These are phyloP conservation scores for Bombus turneri DNA, from an alignment of 1,140 invertebrate species.

Conservation along the genomic window DNA sequence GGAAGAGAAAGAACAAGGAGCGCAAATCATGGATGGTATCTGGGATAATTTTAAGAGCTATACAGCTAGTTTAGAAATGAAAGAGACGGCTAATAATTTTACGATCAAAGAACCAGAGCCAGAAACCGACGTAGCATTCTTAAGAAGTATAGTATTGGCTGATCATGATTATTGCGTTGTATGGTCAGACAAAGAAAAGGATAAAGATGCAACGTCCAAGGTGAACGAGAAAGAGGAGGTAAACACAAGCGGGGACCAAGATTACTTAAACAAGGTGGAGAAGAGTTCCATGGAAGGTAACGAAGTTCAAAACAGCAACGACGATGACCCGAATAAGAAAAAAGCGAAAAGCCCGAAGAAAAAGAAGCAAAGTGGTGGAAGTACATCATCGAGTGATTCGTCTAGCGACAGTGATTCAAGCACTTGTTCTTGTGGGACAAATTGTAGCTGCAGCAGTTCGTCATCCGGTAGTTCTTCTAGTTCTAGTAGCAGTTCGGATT, in stretches of 20 bases:
- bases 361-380: conserved; percentile 75
- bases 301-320: conserved; percentile 8
- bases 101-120: conserved; percentile 52
- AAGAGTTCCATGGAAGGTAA: conserved; percentile 45
- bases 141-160: conserved; percentile 77
- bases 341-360: conserved; percentile 80
- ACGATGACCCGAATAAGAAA: conserved; percentile 67
- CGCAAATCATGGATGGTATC: conserved; percentile 86
- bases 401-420: conserved; percentile 89
- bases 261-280: conserved; percentile 21
- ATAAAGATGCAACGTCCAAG: conserved; percentile 47
- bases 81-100: conserved; percentile 55
- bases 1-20: conserved; percentile 81
- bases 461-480: conserved; percentile 84
- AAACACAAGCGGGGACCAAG: conserved; percentile 14
- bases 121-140: conserved; percentile 66
- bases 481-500: conserved; percentile 88
- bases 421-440: conserved; percentile 90
- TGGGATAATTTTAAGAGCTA: conserved; percentile 92
- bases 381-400: conserved; percentile 86
- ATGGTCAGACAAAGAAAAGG: conserved; percentile 73
- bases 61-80: conserved; percentile 83
- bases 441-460: conserved; percentile 90
- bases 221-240: conserved; percentile 21
- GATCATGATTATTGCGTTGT: conserved; percentile 84